Evolutionary conservation across 1,140 invertebrate genomes (phyloP), one percentile per base, ranked within the genome.

Genomic region (Drosophila quadrilineata): DNA sequence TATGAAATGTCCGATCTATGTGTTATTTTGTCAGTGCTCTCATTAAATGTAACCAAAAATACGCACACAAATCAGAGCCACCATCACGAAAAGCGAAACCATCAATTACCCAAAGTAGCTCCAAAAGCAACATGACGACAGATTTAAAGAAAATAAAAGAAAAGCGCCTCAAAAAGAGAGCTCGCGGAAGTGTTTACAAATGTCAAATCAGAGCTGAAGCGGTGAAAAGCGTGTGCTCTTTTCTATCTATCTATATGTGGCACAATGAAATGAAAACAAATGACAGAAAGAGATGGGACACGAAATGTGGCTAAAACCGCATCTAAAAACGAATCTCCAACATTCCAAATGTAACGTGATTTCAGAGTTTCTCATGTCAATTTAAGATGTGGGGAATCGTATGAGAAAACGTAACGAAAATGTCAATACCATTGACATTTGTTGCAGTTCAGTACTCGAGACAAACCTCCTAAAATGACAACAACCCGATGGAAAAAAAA

Each of bases 351-450:
- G 67, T 70, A 73, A 73, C 67, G 49, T 67, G 56, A 80, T 75
- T 57, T 59, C 49, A 66, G 65, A 49, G 71, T 75, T 85, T 85
- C 79, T 68, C 79, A 85, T 85, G 79, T 79, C 79, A 85, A 79
- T 85, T 79, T 79, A 35, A 71, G 70, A 85, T 66, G 74, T 65
- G 49, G n/a, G n/a, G 64, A 63, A 80, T 75, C 68, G 36, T 26
- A 72, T 62, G 29, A 69, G 50, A 52, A 50, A 71, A 50, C 69
- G 36, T 71, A 79, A 76, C 69, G 58, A 68, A 85, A 72, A 85
- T 79, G 79, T 85, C 79, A 85, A 85, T 85, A 85, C 63, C 79
- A 62, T 72, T 85, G 77, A 69, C 77, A 84, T 84, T 84, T 84
- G 57, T 52, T 64, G 57, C 70, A 66, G 48, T 56, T 60, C 70